A percentile compares a stretch with the other conserved stretches of the same genome.
Evolutionary conservation across 2,113 vertebrate species (phyloP).

Genomic region (Chaetodon auriga): DNA sequence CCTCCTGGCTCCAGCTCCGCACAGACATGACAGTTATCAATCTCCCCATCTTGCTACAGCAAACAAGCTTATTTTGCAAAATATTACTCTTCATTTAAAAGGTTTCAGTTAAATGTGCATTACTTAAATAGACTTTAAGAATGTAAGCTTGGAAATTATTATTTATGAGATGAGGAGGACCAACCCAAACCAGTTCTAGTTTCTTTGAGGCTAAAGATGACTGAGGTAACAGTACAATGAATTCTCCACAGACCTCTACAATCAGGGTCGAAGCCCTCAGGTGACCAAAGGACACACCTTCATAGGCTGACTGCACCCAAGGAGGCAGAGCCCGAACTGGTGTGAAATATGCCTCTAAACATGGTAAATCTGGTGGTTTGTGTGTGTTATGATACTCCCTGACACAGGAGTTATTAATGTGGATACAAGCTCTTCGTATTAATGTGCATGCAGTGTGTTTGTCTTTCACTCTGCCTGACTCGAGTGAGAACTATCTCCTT

Average conservation of each 20-base stretch:
- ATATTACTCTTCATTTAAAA: too few species aligned
- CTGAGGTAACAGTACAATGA: not conserved
- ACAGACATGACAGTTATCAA: too few species aligned
- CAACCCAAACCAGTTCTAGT: not conserved
- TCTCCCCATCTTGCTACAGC: too few species aligned
- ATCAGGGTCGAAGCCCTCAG: not conserved
- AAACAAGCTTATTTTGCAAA: too few species aligned
- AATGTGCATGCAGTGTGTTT: conserved; percentile 42
- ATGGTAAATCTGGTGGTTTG: not conserved
- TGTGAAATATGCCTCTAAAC: not conserved
- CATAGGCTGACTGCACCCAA: not conserved
- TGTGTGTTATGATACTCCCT: conserved; percentile 2
- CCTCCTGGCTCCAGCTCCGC: too few species aligned
- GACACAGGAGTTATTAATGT: conserved; percentile 31
- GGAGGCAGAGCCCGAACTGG: not conserved
- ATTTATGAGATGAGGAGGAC: not conserved
- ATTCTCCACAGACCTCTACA: not conserved
- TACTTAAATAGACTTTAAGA: too few species aligned
- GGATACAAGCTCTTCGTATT: conserved; percentile 23
- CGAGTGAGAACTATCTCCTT: conserved; percentile 74
- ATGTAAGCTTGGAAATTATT: not conserved
- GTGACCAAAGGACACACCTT: not conserved
- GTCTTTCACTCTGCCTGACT: conserved; percentile 41
- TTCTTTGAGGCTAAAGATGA: not conserved
- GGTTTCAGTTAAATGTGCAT: too few species aligned